A percentile compares a stretch with the other conserved stretches of the same genome.
Evolutionary conservation across 1,140 invertebrate species (phyloP).

Genomic region (Ceratitis capitata): DNA sequence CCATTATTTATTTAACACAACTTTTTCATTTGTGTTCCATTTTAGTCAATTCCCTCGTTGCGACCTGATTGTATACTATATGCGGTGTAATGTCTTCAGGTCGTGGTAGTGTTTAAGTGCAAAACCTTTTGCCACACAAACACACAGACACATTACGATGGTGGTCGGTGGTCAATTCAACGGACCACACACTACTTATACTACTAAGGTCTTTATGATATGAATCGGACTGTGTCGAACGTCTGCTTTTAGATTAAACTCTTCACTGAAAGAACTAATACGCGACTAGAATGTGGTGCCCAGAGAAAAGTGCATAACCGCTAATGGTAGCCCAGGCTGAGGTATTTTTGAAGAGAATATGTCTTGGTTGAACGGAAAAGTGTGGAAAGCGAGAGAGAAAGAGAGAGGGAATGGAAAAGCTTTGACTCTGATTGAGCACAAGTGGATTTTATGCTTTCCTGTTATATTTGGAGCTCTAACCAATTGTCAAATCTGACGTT

Average conservation of each 20-base stretch:
- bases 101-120: constrained; percentile 4
- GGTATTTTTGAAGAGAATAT: neutral
- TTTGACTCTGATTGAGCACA: neutral
- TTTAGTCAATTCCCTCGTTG: neutral
- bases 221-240: neutral
- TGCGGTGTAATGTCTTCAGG: neutral
- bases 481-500: too few relatives aligned
- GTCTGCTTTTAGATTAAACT: neutral
- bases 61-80: constrained; percentile 23
- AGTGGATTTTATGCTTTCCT: too few relatives aligned
- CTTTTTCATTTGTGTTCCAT: neutral
- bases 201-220: neutral
- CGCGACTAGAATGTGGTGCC: neutral
- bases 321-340: neutral
- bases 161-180: constrained; percentile 18
- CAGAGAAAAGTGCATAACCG: neutral
- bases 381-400: neutral
- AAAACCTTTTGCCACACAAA: constrained; percentile 9
- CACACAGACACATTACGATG: neutral
- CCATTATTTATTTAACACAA: neutral
- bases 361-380: neutral
- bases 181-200: constrained; percentile 4
- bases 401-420: neutral
- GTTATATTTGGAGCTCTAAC: too few relatives aligned
- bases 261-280: constrained; percentile 15